These are phyloP conservation scores for Oligia latruncula DNA, from an alignment of 2,888 invertebrate genomes.

Conservation along the genomic window DNA sequence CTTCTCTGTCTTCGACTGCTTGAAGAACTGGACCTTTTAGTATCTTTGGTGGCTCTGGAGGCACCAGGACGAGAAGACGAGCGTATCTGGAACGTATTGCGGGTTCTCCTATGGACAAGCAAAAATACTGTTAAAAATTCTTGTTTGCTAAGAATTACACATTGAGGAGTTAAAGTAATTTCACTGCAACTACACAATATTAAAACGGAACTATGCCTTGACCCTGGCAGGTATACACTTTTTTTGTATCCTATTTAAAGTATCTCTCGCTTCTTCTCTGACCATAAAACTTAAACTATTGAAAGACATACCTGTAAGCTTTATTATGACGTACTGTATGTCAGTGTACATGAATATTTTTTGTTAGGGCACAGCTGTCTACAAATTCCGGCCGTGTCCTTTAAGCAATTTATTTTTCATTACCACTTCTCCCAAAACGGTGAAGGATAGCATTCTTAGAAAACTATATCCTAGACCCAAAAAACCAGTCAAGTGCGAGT, in stretches of 20 bases:
- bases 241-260: no score
- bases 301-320: no score
- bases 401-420: not conserved
- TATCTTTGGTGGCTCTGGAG: conserved; percentile 97
- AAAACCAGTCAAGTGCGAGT: not conserved
- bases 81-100: conserved; percentile 96
- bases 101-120: conserved; percentile 90
- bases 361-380: no score
- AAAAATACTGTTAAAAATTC: not conserved
- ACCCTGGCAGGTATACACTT: not conserved
- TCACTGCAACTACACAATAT: no score
- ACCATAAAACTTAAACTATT: no score
- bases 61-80: conserved; percentile 95
- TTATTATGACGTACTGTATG: no score
- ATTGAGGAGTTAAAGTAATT: not conserved
- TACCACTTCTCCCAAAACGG: not conserved
- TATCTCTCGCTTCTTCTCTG: no score
- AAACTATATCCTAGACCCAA: not conserved
- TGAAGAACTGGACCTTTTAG: conserved; percentile 94
- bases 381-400: no score
- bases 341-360: no score
- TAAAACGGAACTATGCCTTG: not conserved
- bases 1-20: conserved; percentile 97
- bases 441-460: not conserved
- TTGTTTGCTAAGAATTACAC: no score